A percentile compares a stretch with the other conserved stretches of the same genome.
Evolutionary conservation across 92 coral and sea anemone species (phyloP).

Genomic region (Nematostella vectensis): DNA sequence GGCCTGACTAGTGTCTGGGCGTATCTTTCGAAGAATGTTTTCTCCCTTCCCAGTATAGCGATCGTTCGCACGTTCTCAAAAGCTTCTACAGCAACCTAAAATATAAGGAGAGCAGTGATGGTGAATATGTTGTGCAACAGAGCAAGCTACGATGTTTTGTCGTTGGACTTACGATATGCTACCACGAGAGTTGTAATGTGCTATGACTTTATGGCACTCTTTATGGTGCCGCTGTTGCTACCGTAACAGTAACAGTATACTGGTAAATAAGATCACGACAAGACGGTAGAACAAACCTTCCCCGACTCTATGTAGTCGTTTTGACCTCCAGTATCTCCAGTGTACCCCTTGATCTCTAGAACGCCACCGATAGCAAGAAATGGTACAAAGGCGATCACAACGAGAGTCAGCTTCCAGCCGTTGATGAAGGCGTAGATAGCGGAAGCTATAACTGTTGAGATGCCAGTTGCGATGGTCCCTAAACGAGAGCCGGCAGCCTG

Average conservation of each 20-base stretch:
- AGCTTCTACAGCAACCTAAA: conserved; percentile 79
- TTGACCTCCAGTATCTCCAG: conserved; percentile 51
- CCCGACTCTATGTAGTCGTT: conserved; percentile 52
- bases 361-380: conserved; percentile 53
- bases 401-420: conserved; percentile 77
- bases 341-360: conserved; percentile 54
- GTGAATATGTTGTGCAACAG: too few species aligned
- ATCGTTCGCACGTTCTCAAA: conserved; percentile 80
- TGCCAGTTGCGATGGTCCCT: conserved; percentile 49
- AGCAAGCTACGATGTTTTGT: too few species aligned
- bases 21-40: conserved; percentile 49
- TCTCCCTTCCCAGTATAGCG: conserved; percentile 65
- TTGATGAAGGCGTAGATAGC: conserved; percentile 53
- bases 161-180: too few species aligned
- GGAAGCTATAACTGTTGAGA: conserved; percentile 55
- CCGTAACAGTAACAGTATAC: too few species aligned
- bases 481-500: conserved; percentile 82
- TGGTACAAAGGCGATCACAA: conserved; percentile 76
- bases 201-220: too few species aligned
- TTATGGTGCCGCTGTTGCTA: too few species aligned
- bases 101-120: background rate
- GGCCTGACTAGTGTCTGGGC: conserved; percentile 26
- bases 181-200: too few species aligned
- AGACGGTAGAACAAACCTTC: too few species aligned
- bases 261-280: too few species aligned